Conservation (phyloP, 2,888 invertebrate genomes). For the Xanthostigma xanthostigma region DNA sequence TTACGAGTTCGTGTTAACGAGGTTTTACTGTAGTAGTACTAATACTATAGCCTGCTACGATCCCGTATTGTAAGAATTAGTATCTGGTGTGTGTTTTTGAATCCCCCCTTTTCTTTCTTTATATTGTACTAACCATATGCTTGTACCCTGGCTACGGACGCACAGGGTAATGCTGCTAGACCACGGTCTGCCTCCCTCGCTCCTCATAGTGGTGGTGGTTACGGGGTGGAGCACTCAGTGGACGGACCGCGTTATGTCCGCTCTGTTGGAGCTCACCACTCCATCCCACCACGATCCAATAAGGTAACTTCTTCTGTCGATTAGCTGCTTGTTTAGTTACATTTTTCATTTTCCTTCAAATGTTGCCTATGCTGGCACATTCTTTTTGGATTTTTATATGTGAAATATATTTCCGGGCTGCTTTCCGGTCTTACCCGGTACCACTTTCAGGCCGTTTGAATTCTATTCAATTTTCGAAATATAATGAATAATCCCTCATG, state of each 20-base stretch:
- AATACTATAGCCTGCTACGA: too few species aligned
- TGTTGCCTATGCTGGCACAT: neutral
- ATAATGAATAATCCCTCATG: too few species aligned
- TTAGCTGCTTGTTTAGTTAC: neutral
- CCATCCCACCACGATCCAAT: slow-evolving; percentile 1
- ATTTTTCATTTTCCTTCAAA: neutral
- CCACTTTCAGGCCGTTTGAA: too few species aligned
- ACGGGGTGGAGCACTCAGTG: slow-evolving; percentile 32
- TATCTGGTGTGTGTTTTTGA: neutral
- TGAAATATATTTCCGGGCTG: too few species aligned
- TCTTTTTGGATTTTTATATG: neutral
- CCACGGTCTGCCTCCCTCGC: slow-evolving; percentile 26
- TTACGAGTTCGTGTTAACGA: too few species aligned
- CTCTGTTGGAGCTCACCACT: slow-evolving; percentile 2
- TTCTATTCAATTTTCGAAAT: too few species aligned
- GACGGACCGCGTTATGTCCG: slow-evolving; percentile 33
- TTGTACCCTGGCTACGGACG: slow-evolving; percentile 20
- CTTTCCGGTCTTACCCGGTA: too few species aligned
- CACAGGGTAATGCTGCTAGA: slow-evolving; percentile 28
- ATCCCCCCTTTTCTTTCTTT: slow-evolving; percentile 3
- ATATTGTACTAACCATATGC: slow-evolving; percentile 11
- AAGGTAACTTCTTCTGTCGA: slow-evolving; percentile 4
- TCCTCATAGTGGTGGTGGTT: slow-evolving; percentile 24
- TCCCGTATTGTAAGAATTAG: too few species aligned
- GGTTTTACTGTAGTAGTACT: too few species aligned